Evolutionary conservation across 2,113 vertebrate genomes (phyloP), one percentile per base, ranked within the genome.

Genomic region (Chloebia gouldiae): DNA sequence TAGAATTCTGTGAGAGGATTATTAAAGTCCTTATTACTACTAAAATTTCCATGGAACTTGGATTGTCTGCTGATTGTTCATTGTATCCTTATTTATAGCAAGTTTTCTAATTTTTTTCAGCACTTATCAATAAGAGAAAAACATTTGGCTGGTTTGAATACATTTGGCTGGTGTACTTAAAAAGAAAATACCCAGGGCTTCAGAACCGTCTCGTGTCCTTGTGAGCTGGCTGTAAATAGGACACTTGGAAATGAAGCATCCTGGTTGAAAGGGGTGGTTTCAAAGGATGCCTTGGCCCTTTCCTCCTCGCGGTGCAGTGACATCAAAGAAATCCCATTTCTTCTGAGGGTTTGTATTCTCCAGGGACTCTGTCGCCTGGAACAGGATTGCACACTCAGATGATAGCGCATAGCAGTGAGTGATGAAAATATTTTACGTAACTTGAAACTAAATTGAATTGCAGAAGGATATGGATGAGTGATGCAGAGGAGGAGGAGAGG

Each of bases 311-410:
- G 39, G 7, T 78, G 42, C 72, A 84, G 47, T 81, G 86, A 89
- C 89, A 92, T 94, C 69, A 92, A 92, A 86, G 91, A 89, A 86
- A 91, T 92, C 94, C 9, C 68, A 50, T 70, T 91, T 79, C 40
- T 77, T 15, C 75, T 88, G 76, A 79, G 35, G 35, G 8, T 45
- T 53, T 81, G 28, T 72, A 40, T 59, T 92, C 53, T 69, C 59
- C 13, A 14, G 81, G 63, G 57, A 40, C 20, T 63, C 68, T 86
- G 77, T 92, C 86, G 83, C 47, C 83, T 84, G 77, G 84, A 95
- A 75, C 39, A 63, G 37, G 73, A 49, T 1, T 92, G 47, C 79
- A 37, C 60, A 73, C 47, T 86, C 53, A 72, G 79, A 35, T 81
- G 80, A 83, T n/a, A 92, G 70, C 42, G 88, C 78, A 30, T 14